Evolutionary conservation across 2,888 invertebrate species (phyloP).

Genomic region (Capitulum mitella): DNA sequence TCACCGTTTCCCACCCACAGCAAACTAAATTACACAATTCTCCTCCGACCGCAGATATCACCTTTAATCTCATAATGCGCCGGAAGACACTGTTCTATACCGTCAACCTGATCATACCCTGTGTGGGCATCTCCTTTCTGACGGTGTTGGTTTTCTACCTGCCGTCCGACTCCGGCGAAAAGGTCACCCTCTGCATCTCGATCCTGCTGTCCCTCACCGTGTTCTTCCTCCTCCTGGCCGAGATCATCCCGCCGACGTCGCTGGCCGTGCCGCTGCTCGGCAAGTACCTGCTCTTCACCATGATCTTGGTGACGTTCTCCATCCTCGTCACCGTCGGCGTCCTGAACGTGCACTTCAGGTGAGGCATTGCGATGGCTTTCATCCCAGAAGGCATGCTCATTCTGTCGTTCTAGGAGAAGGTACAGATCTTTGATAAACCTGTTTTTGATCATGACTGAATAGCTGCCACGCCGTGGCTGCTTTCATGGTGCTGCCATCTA

Average conservation of each 20-base stretch:
- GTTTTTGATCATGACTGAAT: no score
- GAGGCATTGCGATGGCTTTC: no score
- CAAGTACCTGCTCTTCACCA: slow-evolving; percentile 93
- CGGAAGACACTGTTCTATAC: slow-evolving; percentile 96
- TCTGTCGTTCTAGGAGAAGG: no score
- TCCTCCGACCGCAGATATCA: slow-evolving; percentile 83
- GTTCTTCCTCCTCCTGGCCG: slow-evolving; percentile 95
- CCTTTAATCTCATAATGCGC: slow-evolving; percentile 94
- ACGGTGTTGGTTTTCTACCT: slow-evolving; percentile 93
- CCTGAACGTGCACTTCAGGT: slow-evolving; percentile 82
- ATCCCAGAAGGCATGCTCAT: no score
- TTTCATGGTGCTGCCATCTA: no score
- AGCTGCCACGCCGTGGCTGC: no score
- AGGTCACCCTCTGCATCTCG: slow-evolving; percentile 80
- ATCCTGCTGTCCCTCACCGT: slow-evolving; percentile 97
- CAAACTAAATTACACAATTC: no score
- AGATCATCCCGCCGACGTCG: slow-evolving; percentile 98
- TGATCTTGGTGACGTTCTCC: slow-evolving; percentile 89
- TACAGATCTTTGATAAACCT: no score
- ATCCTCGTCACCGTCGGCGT: slow-evolving; percentile 89
- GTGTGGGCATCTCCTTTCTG: slow-evolving; percentile 84
- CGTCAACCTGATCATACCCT: slow-evolving; percentile 90
- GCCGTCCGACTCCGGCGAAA: slow-evolving; percentile 96
- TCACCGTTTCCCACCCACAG: no score
- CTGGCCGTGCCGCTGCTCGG: slow-evolving; percentile 86